Percentiles rank a stretch among this genome's conserved stretches.
Evolutionary conservation across 2,888 invertebrate species (phyloP).

Genomic region (Hybos culiciformis): DNA sequence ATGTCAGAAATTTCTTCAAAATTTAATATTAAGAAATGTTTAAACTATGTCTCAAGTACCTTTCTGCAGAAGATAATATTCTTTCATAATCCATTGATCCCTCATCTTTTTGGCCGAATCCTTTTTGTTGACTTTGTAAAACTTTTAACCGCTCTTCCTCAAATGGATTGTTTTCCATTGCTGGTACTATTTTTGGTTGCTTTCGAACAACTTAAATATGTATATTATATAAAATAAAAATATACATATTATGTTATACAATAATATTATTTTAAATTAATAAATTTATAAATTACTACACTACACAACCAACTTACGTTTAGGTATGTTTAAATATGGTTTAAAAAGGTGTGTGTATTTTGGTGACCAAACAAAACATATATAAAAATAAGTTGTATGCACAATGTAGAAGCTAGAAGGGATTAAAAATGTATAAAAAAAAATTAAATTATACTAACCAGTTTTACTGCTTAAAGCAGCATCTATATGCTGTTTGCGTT

Average conservation of each 20-base stretch:
- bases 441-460: background rate
- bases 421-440: too few relatives aligned
- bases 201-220: constrained; percentile 8
- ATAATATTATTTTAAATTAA: background rate
- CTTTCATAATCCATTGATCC: constrained; percentile 28
- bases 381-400: too few relatives aligned
- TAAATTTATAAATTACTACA: constrained; percentile 3
- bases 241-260: background rate
- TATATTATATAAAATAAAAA: background rate
- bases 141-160: constrained; percentile 34
- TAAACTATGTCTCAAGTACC: constrained; percentile 17
- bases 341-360: too few relatives aligned
- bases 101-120: constrained; percentile 29
- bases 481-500: constrained; percentile 16
- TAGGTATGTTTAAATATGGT: too few relatives aligned
- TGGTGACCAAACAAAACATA: too few relatives aligned
- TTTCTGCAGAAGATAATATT: constrained; percentile 30
- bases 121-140: constrained; percentile 34
- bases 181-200: constrained; percentile 14
- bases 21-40: too few relatives aligned
- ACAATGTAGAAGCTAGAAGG: too few relatives aligned
- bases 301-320: constrained; percentile 3
- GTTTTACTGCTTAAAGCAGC: too few relatives aligned
- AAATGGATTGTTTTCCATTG: constrained; percentile 30
- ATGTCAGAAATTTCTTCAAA: too few relatives aligned